Conservation (phyloP, 1,140 invertebrate species). For the Eufriesea mexicana region DNA sequence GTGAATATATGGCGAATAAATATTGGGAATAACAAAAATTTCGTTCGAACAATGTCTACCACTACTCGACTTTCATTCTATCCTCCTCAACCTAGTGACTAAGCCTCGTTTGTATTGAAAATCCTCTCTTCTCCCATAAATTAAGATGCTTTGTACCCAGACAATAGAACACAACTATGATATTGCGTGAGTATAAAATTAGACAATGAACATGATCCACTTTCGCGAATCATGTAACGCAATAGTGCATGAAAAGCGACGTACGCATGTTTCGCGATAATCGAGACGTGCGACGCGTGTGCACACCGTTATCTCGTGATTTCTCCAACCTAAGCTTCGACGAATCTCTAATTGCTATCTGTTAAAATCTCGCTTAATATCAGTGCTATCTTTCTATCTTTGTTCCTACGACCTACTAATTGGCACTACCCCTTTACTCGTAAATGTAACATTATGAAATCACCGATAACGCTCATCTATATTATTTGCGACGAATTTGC, state of each 20-base stretch:
- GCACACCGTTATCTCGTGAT: not conserved
- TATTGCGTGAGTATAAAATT: slow-evolving; percentile 1
- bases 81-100: not conserved
- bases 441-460: slow-evolving; percentile 12
- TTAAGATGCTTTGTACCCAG: too few relatives aligned
- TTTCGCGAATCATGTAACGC: not conserved
- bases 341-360: not conserved
- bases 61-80: not conserved
- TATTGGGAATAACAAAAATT: too few relatives aligned
- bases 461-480: slow-evolving; percentile 12
- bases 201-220: not conserved
- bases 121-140: too few relatives aligned
- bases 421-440: not conserved
- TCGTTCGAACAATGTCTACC: too few relatives aligned
- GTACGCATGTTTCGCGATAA: not conserved
- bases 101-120: not conserved
- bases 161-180: not conserved
- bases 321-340: not conserved
- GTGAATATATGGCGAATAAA: too few relatives aligned
- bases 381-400: not conserved
- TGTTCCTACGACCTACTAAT: not conserved
- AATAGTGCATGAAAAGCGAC: too few relatives aligned
- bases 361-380: not conserved
- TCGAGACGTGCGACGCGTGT: not conserved
- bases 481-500: not conserved